These are phyloP conservation scores for Pteromalus puparum DNA, from an alignment of 1,140 invertebrate species.

Conservation along the genomic window DNA sequence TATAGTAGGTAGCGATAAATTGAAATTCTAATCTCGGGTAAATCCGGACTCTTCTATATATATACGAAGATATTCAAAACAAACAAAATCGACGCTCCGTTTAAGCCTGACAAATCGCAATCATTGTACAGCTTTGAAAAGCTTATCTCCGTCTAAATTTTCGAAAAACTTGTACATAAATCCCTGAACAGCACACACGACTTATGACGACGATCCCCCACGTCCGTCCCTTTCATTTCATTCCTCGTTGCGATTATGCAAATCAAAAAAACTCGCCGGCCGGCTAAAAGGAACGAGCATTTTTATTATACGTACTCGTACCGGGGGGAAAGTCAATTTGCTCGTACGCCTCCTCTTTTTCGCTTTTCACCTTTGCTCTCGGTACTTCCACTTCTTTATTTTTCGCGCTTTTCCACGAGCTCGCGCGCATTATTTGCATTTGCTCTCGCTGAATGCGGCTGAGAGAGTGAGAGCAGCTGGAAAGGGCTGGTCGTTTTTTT, in stretches of 20 bases:
- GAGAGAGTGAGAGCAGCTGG: background rate
- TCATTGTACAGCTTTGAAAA: too few relatives aligned
- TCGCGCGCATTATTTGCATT: slow-evolving; percentile 42
- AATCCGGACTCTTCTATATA: too few relatives aligned
- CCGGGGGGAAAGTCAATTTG: slow-evolving; percentile 41
- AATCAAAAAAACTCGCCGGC: slow-evolving; percentile 23
- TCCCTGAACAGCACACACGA: background rate
- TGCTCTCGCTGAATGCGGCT: slow-evolving; percentile 14
- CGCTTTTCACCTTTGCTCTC: background rate
- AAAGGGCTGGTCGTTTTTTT: background rate
- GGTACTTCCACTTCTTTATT: background rate
- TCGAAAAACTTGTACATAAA: too few relatives aligned
- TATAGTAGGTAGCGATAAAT: background rate
- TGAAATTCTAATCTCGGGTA: too few relatives aligned
- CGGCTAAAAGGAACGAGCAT: background rate
- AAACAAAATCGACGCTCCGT: too few relatives aligned
- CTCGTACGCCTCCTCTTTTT: background rate
- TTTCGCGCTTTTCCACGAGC: slow-evolving; percentile 15
- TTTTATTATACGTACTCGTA: slow-evolving; percentile 17
- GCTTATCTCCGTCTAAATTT: background rate
- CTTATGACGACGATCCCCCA: background rate
- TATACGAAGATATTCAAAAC: too few relatives aligned
- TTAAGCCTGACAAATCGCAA: background rate
- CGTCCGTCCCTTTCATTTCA: background rate
- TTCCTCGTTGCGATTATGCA: slow-evolving; percentile 45